phyloP scores from a whole-genome alignment of 1,140 invertebrate species.

The Ceratosolen solmsi region DNA sequence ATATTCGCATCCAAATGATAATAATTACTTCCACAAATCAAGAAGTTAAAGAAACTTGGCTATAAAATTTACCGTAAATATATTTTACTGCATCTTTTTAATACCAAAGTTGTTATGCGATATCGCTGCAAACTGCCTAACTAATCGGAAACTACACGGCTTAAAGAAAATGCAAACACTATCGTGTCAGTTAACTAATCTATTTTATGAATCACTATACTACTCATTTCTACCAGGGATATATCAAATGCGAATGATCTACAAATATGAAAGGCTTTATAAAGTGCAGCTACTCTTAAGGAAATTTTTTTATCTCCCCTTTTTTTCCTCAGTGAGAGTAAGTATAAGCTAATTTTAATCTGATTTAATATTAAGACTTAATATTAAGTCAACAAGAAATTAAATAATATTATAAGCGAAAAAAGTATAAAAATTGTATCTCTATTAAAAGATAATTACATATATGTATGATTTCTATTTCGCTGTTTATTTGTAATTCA shows the following conservation, averaged over 20 bases:
- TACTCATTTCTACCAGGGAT: neutral
- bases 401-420: neutral
- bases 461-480: neutral
- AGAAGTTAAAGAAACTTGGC: neutral
- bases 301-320: neutral
- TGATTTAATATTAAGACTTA: neutral
- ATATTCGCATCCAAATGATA: neutral
- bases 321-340: neutral
- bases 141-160: neutral
- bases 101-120: too few species aligned
- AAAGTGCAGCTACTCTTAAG: neutral
- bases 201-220: conserved; percentile 6
- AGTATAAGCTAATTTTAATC: neutral
- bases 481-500: neutral
- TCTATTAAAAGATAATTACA: too few species aligned
- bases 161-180: neutral
- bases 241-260: neutral
- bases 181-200: conserved; percentile 17
- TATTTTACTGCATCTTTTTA: too few species aligned
- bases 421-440: too few species aligned
- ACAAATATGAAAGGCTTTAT: neutral
- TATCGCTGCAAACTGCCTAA: neutral
- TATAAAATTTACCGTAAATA: too few species aligned
- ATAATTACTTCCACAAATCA: neutral
- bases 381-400: neutral